Evolutionary conservation across 2,113 vertebrate genomes (phyloP).

Genomic region (Lontra canadensis): DNA sequence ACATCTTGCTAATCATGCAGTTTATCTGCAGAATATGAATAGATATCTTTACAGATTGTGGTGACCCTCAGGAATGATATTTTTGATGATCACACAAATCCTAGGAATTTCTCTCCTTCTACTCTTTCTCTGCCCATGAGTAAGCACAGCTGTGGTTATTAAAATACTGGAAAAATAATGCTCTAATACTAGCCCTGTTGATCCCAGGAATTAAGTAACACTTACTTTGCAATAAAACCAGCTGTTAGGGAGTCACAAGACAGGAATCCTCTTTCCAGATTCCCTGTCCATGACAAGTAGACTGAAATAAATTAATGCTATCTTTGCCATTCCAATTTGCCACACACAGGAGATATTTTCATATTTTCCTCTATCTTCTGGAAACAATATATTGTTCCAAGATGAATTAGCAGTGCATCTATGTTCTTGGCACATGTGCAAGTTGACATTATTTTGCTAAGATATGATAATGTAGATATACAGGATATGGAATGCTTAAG

Average conservation of each 20-base stretch:
- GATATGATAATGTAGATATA: neutral
- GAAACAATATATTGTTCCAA: neutral
- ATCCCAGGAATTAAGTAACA: slow-evolving; percentile 45
- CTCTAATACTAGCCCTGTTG: neutral
- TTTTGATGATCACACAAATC: slow-evolving; percentile 46
- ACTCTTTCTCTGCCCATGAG: neutral
- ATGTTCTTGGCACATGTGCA: neutral
- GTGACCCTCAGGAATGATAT: slow-evolving; percentile 45
- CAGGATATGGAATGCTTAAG: neutral
- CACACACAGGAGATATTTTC: neutral
- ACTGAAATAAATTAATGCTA: neutral
- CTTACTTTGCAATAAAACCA: slow-evolving; percentile 39
- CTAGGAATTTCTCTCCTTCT: neutral
- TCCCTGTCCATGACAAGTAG: neutral
- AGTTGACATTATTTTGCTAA: neutral
- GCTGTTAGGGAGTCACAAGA: slow-evolving; percentile 26
- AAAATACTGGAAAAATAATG: neutral
- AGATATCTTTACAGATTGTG: slow-evolving; percentile 1
- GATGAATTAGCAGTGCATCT: neutral
- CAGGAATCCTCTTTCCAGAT: slow-evolving; percentile 12
- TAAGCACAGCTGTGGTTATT: slow-evolving; percentile 60
- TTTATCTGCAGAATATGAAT: slow-evolving; percentile 48
- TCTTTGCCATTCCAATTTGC: neutral
- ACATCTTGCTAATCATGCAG: slow-evolving; percentile 51
- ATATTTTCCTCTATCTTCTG: neutral